Base-by-base conservation (phyloP, 2,888 invertebrate species). In the Sinohyriopsis cumingii region DNA sequence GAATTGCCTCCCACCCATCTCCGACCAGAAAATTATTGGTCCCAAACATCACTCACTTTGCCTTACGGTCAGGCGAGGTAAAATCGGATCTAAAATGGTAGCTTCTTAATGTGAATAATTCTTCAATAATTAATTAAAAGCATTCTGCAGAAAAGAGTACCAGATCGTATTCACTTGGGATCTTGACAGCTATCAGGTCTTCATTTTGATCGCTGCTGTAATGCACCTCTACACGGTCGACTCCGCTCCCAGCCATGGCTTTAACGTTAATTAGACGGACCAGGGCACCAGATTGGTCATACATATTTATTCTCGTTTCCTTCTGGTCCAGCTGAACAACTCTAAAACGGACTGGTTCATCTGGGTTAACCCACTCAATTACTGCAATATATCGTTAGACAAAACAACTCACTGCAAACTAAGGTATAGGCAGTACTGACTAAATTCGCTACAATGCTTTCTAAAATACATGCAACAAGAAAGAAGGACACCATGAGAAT, bases 351-450 rank as follows among this genome's bases (percentile, higher is more conserved):
- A 82, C 82, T 5, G 79, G 79, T 12, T 82, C 75, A 24, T 82
- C 82, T 5, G 55, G 63, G 6, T 84, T 86, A 25, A 85, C 73
- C 87, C 87, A 87, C 64, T 88, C 88, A 19, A 78, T 64, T 9
- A 83, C 88, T 88, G 74, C 3, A 69, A 63, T 22, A 45, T 45
- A 45, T 45, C 15, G 45, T 45, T 45, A 45, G 45, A 45, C 15
- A 45, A 45, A 45, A 45, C 12, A 45, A 45, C 15, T 45, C 45
- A 45, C 12, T 45, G 45, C 45, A 45, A 45, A 45, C 3, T 45
- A 45, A 15, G 12, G 3, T 15, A 45, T 45, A 3, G 45, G 45
- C 45, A 45, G 45, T 45, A 45, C 15, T 59, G n/a, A n/a, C 5
- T 24, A 59, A n/a, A 33, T 33, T 45, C 3, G 15, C 12, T 12